Evolutionary conservation across 1,140 invertebrate genomes (phyloP).

Genomic region (Nymphalis io): DNA sequence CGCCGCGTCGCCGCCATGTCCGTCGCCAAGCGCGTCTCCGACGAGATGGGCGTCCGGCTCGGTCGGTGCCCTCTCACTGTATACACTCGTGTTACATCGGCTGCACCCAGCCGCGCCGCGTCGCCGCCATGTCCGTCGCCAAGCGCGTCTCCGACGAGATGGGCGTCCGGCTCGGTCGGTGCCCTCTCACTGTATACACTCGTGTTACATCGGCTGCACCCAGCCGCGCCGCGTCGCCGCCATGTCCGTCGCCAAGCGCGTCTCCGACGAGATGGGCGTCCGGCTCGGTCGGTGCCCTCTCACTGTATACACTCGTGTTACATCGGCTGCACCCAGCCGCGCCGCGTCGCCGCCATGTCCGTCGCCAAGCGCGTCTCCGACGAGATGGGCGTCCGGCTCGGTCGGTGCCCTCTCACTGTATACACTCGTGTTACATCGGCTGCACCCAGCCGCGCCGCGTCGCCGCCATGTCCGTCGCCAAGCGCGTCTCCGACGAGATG

Average conservation of each 20-base stretch:
- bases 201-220: constrained; percentile 92
- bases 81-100: constrained; percentile 84
- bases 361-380: constrained; percentile 99
- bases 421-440: too few species aligned
- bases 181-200: background rate
- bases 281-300: constrained; percentile 84
- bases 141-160: constrained; percentile 99
- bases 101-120: constrained; percentile 94
- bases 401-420: constrained; percentile 56
- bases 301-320: background rate
- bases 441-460: constrained; percentile 96
- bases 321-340: constrained; percentile 96
- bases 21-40: constrained; percentile 98
- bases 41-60: constrained; percentile 96
- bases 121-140: constrained; percentile 99
- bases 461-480: constrained; percentile 99
- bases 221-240: constrained; percentile 96
- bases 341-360: constrained; percentile 98
- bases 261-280: constrained; percentile 98
- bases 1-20: constrained; percentile 99
- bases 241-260: constrained; percentile 99
- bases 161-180: constrained; percentile 89
- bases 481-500: constrained; percentile 99
- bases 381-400: constrained; percentile 96
- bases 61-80: constrained; percentile 72